A percentile compares a stretch with the other conserved stretches of the same genome.
These are phyloP conservation scores for Cheilosia impressa DNA, from an alignment of 2,888 invertebrate species.

Conservation along the genomic window DNA sequence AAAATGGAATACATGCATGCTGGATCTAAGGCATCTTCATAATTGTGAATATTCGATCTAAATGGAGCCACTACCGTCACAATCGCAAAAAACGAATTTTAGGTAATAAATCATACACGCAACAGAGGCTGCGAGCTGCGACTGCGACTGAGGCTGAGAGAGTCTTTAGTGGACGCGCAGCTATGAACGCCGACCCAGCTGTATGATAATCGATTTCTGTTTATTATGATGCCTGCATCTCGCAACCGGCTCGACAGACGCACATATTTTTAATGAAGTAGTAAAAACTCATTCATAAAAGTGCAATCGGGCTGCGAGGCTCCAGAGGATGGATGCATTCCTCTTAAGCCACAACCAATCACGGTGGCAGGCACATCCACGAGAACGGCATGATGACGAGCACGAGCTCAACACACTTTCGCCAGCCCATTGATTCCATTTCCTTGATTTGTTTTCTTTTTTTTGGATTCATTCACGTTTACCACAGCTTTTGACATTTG, in stretches of 20 bases:
- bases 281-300: constrained; percentile 84
- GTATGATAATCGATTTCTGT: constrained; percentile 83
- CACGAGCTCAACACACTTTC: constrained; percentile 72
- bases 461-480: neutral
- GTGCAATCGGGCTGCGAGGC: constrained; percentile 25
- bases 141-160: neutral
- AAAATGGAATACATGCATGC: constrained; percentile 49
- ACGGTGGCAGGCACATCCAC: constrained; percentile 23
- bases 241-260: constrained; percentile 28
- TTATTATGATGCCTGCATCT: constrained; percentile 78
- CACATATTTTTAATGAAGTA: constrained; percentile 82
- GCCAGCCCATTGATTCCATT: constrained; percentile 45
- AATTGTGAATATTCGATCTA: constrained; percentile 51
- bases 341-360: constrained; percentile 43
- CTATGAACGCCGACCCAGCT: constrained; percentile 27
- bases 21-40: constrained; percentile 36
- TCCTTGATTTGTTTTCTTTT: constrained; percentile 1
- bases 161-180: constrained; percentile 16
- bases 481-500: constrained; percentile 43
- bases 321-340: constrained; percentile 8
- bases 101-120: constrained; percentile 72
- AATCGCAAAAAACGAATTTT: constrained; percentile 68
- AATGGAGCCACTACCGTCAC: constrained; percentile 34
- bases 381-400: constrained; percentile 52
- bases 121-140: constrained; percentile 32